These are phyloP conservation scores for Catonia carolina DNA, from an alignment of 2,888 invertebrate species.

Conservation along the genomic window DNA sequence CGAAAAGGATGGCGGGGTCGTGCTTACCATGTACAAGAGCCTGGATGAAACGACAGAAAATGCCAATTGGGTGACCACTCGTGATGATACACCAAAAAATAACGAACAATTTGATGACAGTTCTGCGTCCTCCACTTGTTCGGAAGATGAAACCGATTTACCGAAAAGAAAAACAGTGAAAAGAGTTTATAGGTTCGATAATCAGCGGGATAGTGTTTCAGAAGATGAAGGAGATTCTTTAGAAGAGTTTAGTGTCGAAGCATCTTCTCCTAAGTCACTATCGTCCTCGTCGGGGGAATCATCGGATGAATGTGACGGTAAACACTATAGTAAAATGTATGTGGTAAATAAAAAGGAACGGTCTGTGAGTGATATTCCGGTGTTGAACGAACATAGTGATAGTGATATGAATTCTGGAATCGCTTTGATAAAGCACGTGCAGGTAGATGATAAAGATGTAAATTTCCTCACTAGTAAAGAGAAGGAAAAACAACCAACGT, in stretches of 20 bases:
- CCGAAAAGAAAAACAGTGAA: slow-evolving; percentile 23
- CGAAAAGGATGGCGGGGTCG: slow-evolving; percentile 27
- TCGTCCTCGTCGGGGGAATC: slow-evolving; percentile 26
- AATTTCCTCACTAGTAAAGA: not conserved
- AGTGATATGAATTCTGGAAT: slow-evolving; percentile 27
- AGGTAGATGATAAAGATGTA: slow-evolving; percentile 8
- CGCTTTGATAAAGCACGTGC: slow-evolving; percentile 15
- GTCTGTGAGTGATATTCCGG: slow-evolving; percentile 39
- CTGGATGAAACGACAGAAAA: slow-evolving; percentile 23
- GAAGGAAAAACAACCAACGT: not conserved
- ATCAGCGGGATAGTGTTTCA: slow-evolving; percentile 25
- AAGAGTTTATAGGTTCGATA: slow-evolving; percentile 28
- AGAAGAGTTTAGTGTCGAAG: slow-evolving; percentile 27
- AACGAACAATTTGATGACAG: slow-evolving; percentile 28
- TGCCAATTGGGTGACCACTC: slow-evolving; percentile 22
- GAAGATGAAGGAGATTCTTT: slow-evolving; percentile 33
- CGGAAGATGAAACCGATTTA: slow-evolving; percentile 23
- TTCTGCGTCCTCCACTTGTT: slow-evolving; percentile 26
- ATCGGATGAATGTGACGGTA: slow-evolving; percentile 17
- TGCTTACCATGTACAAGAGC: slow-evolving; percentile 30
- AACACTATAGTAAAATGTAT: slow-evolving; percentile 42
- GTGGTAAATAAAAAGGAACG: slow-evolving; percentile 41
- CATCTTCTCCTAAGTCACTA: slow-evolving; percentile 24
- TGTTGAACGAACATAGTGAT: slow-evolving; percentile 40
- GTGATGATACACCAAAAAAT: slow-evolving; percentile 27